Evolutionary conservation across 2,888 invertebrate genomes (phyloP).

Genomic region (Anaspis maculata): DNA sequence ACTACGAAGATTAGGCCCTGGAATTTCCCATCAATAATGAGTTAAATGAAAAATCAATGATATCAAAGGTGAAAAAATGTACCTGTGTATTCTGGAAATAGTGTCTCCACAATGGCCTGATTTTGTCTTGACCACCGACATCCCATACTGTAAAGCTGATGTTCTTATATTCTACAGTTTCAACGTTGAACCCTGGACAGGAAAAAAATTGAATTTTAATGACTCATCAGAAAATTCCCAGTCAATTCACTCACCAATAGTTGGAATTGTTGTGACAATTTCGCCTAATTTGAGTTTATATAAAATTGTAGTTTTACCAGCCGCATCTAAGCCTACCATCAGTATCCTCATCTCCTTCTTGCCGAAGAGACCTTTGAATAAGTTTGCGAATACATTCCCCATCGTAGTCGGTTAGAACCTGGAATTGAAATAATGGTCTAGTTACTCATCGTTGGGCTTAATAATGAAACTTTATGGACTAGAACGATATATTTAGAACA

Average conservation of each 20-base stretch:
- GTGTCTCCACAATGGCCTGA: constrained; percentile 95
- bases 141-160: constrained; percentile 98
- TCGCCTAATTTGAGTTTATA: constrained; percentile 99
- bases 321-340: constrained; percentile 98
- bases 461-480: too few species aligned
- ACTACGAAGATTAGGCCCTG: constrained; percentile 99
- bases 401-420: constrained; percentile 63
- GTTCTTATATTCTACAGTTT: constrained; percentile 98
- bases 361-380: constrained; percentile 99
- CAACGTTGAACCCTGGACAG: constrained; percentile 86
- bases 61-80: background rate
- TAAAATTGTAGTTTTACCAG: constrained; percentile 99
- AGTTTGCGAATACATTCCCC: constrained; percentile 95
- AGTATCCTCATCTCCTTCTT: constrained; percentile 99
- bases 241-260: constrained; percentile 73
- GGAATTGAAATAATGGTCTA: constrained; percentile 21
- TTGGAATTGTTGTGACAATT: constrained; percentile 99
- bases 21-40: constrained; percentile 23
- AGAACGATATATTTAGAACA: constrained; percentile 35
- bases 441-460: too few species aligned
- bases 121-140: constrained; percentile 97
- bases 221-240: background rate
- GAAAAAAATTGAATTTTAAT: background rate
- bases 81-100: constrained; percentile 98
- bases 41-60: background rate